Percentiles rank a stretch among this genome's conserved stretches.
Evolutionary conservation across 2,113 vertebrate species (phyloP).

Genomic region (Anolis sagrei): DNA sequence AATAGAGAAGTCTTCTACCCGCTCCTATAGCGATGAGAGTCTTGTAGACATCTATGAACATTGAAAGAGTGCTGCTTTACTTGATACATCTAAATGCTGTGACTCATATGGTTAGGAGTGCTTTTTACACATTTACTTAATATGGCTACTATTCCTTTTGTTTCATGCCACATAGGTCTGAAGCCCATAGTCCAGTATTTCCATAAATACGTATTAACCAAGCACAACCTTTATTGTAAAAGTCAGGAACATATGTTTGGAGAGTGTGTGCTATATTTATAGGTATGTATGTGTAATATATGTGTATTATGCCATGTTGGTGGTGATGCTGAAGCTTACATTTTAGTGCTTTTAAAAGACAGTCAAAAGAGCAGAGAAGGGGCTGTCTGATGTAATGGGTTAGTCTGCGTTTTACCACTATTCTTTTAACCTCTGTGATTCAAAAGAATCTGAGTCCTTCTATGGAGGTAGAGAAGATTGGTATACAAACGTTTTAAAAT

Average conservation of each 20-base stretch:
- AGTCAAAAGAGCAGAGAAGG: constrained; percentile 33
- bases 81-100: neutral
- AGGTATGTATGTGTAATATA: neutral
- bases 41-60: neutral
- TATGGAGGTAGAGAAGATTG: no score
- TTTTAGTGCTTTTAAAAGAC: neutral
- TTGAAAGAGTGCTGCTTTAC: neutral
- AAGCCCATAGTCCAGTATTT: neutral
- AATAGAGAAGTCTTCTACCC: no score
- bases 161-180: neutral
- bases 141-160: neutral
- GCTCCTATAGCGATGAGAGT: no score
- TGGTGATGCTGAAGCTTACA: neutral
- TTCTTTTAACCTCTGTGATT: constrained; percentile 69
- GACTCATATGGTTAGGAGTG: neutral
- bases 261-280: neutral
- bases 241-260: neutral
- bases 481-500: no score
- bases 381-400: constrained; percentile 67
- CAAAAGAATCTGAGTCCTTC: no score
- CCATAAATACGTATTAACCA: neutral
- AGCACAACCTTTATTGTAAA: neutral
- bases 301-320: neutral
- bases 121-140: neutral
- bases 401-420: constrained; percentile 72